phyloP scores from a whole-genome alignment of 2,113 vertebrate species.

The Neodon shergylaensis region DNA sequence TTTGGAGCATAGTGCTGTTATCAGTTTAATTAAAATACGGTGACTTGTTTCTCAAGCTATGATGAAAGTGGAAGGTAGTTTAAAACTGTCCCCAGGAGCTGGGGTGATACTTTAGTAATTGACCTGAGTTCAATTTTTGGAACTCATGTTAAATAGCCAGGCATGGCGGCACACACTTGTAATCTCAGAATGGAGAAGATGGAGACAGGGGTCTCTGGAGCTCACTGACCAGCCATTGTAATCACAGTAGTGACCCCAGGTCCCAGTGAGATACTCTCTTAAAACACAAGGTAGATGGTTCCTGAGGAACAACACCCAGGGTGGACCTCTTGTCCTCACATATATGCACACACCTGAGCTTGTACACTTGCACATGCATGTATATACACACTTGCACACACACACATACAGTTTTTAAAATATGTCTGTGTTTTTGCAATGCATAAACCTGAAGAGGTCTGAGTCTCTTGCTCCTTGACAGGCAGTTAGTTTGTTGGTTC shows the following conservation, averaged over 20 bases:
- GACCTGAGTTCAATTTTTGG: neutral
- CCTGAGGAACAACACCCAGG: neutral
- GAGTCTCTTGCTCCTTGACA: neutral
- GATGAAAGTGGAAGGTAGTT: neutral
- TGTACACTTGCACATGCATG: neutral
- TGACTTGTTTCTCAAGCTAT: conserved; percentile 41
- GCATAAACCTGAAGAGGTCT: neutral
- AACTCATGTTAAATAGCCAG: neutral
- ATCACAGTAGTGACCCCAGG: neutral
- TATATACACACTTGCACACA: neutral
- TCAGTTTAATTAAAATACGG: conserved; percentile 57
- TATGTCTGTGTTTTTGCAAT: neutral
- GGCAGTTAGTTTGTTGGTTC: neutral
- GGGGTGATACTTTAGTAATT: neutral
- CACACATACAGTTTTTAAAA: neutral
- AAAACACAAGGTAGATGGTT: neutral
- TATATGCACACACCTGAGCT: neutral
- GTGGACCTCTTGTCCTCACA: neutral
- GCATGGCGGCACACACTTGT: neutral
- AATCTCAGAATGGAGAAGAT: neutral
- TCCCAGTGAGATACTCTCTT: neutral
- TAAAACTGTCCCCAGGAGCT: neutral
- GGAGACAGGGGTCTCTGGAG: neutral
- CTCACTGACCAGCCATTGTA: neutral
- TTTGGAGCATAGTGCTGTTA: conserved; percentile 7